Base-by-base conservation (phyloP, 2,797 vertebrate genomes). In the Acrossocheilus fasciatus region DNA sequence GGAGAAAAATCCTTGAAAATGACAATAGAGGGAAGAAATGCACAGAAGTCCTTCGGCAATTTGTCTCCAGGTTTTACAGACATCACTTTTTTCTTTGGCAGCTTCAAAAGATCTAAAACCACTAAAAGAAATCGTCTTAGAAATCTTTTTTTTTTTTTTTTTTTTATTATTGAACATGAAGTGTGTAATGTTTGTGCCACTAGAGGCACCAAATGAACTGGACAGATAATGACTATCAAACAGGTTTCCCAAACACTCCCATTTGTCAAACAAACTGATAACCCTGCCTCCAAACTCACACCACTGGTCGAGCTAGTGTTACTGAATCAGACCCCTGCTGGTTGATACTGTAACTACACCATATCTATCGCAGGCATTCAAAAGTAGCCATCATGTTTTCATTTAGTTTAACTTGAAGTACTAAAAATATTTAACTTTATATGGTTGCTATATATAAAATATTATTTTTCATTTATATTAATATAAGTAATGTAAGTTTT, bases 1-100 rank as follows among this genome's bases (percentile, higher is more conserved):
- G 57, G 26, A 50, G 80, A 82, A 87, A 76, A 77, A 82, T 57
- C 72, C 72, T 81, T 77, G 62, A 69, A 20, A 83, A 70, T 76
- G 66, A 87, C 77, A 87, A 57, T 26, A 82, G 73, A 80, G 18
- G 47, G 23, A 87, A 57, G 50, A 52, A 82, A 18, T 68, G 18
- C 39, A 52, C 62, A 52, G 70, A 82, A 34, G 62, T 78, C 72
- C 52, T 39, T 69, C 69, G 79, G 72, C 45, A 69, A n/a, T 36
- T 50, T 69, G 79, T 69, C 43, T 52, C 26, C 17, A 36, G 30
- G 79, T 10, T 50, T 81, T 23, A 7, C 57, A 81, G 43, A n/a
- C 62, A 23, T 69, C 64, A 17, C 30, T 52, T 69, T 12, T 23
- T 68, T 36, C 43, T 34, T 80, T 62, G n/a, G 54, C 20, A 43